Evolutionary conservation across 2,797 vertebrate species (phyloP).

Genomic region (Trematomus bernacchii): DNA sequence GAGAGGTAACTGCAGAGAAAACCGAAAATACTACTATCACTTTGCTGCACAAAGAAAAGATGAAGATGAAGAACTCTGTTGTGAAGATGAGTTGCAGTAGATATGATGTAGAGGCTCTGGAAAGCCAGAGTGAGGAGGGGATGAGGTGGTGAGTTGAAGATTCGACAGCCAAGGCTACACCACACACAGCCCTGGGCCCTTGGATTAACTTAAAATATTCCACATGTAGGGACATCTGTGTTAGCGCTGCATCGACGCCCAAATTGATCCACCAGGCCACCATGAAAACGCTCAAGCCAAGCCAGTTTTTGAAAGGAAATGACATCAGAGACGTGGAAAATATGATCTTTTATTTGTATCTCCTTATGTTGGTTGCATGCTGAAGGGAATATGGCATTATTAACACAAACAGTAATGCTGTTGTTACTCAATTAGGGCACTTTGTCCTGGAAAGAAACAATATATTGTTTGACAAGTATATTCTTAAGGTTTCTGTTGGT

Average conservation of each 20-base stretch:
- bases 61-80: slow-evolving; percentile 25
- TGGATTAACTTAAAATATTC: slow-evolving; percentile 67
- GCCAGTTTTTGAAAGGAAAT: slow-evolving; percentile 28
- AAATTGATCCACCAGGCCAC: slow-evolving; percentile 52
- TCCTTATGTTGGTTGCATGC: not conserved
- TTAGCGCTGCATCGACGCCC: slow-evolving; percentile 31
- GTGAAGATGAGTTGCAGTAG: slow-evolving; percentile 35
- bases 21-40: slow-evolving; percentile 40
- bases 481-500: not conserved
- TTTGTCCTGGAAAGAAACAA: not conserved
- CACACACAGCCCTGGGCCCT: slow-evolving; percentile 50
- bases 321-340: not conserved
- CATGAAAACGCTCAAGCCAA: slow-evolving; percentile 33
- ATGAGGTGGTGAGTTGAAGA: slow-evolving; percentile 20
- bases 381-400: not conserved
- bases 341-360: not conserved
- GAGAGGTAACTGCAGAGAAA: slow-evolving; percentile 28
- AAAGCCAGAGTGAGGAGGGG: slow-evolving; percentile 32
- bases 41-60: slow-evolving; percentile 30
- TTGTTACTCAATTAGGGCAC: not conserved
- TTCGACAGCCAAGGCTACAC: slow-evolving; percentile 62
- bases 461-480: not conserved
- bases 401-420: slow-evolving; percentile 1
- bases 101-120: slow-evolving; percentile 16
- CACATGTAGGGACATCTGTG: slow-evolving; percentile 65